Evolutionary conservation across 2,113 vertebrate genomes (phyloP).

Genomic region (Vireo altiloquus): DNA sequence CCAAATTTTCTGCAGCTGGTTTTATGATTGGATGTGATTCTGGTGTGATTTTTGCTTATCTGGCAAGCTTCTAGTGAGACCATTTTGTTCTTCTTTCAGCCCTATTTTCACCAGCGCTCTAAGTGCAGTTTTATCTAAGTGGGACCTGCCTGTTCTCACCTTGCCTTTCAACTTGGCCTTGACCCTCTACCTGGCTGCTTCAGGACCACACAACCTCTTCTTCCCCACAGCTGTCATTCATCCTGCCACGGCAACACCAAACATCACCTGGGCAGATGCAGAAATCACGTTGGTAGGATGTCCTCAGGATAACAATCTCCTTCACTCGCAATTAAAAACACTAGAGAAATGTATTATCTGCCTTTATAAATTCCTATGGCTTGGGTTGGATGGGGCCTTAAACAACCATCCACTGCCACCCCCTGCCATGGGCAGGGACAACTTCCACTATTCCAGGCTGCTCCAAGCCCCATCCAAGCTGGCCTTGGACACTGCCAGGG

Average conservation of each 20-base stretch:
- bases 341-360: neutral
- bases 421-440: neutral
- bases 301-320: neutral
- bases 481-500: neutral
- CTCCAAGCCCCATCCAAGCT: rapidly evolving
- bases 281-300: conserved; percentile 80
- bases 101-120: conserved; percentile 88
- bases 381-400: neutral
- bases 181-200: conserved; percentile 88
- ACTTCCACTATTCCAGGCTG: rapidly evolving
- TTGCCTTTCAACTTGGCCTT: conserved; percentile 91
- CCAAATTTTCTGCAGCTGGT: neutral
- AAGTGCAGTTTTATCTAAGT: conserved; percentile 84
- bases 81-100: conserved; percentile 68
- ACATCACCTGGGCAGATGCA: conserved; percentile 84
- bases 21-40: neutral
- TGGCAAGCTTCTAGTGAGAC: neutral
- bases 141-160: conserved; percentile 93
- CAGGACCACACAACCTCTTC: conserved; percentile 84
- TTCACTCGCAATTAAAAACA: neutral
- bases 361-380: neutral
- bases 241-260: conserved; percentile 73
- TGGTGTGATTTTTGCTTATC: neutral
- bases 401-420: rapidly evolving
- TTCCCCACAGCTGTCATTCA: conserved; percentile 80